These are phyloP conservation scores for Crocidura indochinensis DNA, from an alignment of 2,797 vertebrate genomes.

Conservation along the genomic window DNA sequence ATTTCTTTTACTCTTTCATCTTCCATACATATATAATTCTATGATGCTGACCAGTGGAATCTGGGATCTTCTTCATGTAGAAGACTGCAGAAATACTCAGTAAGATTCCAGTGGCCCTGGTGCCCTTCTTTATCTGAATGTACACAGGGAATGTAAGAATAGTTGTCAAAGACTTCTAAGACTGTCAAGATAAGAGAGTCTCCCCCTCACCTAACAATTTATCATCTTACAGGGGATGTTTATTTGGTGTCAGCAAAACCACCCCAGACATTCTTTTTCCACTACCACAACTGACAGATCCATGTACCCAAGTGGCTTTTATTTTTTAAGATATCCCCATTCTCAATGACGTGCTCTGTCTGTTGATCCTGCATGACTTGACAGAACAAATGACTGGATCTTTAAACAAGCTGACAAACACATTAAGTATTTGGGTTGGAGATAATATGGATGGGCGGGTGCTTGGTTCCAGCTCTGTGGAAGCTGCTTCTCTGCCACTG, in stretches of 20 bases:
- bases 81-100: neutral
- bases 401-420: conserved; percentile 2
- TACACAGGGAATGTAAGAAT: neutral
- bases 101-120: neutral
- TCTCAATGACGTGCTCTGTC: conserved; percentile 48
- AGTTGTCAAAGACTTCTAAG: conserved; percentile 28
- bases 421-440: neutral
- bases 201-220: conserved; percentile 61
- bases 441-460: accelerated
- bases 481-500: neutral
- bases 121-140: conserved; percentile 8
- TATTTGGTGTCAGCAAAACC: conserved; percentile 52
- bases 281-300: conserved; percentile 40
- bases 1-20: accelerated
- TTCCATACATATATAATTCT: neutral
- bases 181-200: conserved; percentile 74
- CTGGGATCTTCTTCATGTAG: neutral
- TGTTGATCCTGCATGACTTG: conserved; percentile 25
- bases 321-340: neutral
- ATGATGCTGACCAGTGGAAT: neutral
- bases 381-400: neutral
- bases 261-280: neutral
- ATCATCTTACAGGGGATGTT: conserved; percentile 55
- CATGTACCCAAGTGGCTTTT: conserved; percentile 34
- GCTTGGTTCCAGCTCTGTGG: neutral